These are phyloP conservation scores for Mactra quadrangularis DNA, from an alignment of 1,140 invertebrate species.

Conservation along the genomic window DNA sequence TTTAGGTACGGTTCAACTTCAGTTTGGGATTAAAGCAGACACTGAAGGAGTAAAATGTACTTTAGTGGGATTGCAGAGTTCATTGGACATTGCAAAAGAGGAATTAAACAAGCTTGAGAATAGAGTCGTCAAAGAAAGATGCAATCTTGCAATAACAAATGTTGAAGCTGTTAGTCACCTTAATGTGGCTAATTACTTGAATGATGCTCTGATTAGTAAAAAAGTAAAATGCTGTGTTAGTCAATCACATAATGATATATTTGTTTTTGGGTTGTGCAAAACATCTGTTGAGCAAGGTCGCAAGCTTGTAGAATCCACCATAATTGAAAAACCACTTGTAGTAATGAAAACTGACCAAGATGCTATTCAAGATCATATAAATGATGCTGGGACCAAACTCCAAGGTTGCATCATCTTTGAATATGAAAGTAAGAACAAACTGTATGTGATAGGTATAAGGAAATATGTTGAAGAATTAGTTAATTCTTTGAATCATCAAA, in stretches of 20 bases:
- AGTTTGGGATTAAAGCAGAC: too few species aligned
- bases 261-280: background rate
- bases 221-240: background rate
- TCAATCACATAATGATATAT: background rate
- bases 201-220: background rate
- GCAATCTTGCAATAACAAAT: background rate
- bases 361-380: background rate
- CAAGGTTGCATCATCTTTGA: background rate
- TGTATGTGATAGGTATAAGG: constrained; percentile 7
- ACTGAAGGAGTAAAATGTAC: too few species aligned
- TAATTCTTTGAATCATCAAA: background rate
- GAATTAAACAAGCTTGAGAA: background rate
- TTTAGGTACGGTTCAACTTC: too few species aligned
- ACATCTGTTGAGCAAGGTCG: background rate
- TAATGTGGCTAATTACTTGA: background rate
- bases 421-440: background rate
- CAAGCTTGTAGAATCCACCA: background rate
- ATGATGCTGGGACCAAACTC: too few species aligned
- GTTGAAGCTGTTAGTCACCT: background rate
- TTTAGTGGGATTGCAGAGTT: too few species aligned
- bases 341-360: background rate
- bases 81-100: too few species aligned
- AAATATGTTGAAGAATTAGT: background rate
- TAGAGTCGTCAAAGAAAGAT: background rate
- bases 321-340: constrained; percentile 13